These are phyloP conservation scores for Lithobates pipiens DNA, from an alignment of 2,797 vertebrate genomes.

Conservation along the genomic window DNA sequence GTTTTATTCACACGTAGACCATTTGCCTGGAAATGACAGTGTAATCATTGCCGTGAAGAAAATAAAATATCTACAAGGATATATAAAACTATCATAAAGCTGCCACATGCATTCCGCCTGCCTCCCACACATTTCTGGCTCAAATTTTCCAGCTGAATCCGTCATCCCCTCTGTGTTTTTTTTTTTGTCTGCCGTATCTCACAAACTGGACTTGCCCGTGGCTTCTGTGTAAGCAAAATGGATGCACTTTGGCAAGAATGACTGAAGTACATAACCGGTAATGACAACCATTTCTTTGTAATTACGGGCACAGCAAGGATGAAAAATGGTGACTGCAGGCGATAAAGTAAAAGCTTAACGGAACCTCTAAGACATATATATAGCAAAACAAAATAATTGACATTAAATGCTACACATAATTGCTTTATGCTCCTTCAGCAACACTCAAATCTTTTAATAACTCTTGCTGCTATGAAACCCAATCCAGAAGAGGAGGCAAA, in stretches of 20 bases:
- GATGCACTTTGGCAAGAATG: not conserved
- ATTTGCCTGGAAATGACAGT: conserved; percentile 26
- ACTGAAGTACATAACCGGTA: not conserved
- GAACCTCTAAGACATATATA: not conserved
- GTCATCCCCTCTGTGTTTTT: not conserved
- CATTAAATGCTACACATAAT: not conserved
- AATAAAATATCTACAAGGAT: conserved; percentile 16
- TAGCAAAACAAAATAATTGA: not conserved
- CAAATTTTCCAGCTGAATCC: conserved; percentile 6
- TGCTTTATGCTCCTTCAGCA: not conserved
- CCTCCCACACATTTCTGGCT: conserved; percentile 22
- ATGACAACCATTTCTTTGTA: conserved; percentile 4
- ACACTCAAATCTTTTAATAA: conserved; percentile 1
- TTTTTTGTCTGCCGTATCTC: not conserved
- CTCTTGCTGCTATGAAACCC: not conserved
- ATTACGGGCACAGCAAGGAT: not conserved
- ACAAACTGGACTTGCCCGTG: conserved; percentile 8
- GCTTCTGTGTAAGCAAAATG: not conserved
- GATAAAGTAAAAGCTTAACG: not conserved
- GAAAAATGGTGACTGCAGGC: not conserved
- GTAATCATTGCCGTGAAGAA: conserved; percentile 26
- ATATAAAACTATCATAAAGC: conserved; percentile 46
- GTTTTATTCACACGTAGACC: conserved; percentile 19
- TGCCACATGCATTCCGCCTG: conserved; percentile 28
- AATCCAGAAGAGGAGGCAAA: not conserved